phyloP scores from a whole-genome alignment of 2,797 vertebrate species.

The Chelon auratus region DNA sequence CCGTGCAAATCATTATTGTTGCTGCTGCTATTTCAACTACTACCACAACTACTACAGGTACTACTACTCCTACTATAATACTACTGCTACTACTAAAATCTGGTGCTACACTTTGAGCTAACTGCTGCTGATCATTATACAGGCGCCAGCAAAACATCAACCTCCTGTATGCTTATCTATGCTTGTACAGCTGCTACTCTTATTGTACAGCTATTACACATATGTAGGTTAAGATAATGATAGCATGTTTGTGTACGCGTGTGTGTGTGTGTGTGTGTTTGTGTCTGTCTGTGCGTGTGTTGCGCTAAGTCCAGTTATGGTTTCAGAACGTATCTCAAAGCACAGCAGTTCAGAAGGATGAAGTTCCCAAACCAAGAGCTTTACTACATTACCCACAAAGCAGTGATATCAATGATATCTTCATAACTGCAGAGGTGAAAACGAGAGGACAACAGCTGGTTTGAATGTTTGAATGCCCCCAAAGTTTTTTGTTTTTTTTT shows the following conservation, averaged over 20 bases:
- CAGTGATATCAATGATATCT: conserved; percentile 47
- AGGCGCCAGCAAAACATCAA: conserved; percentile 67
- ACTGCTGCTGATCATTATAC: conserved; percentile 71
- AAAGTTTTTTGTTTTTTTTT: neutral
- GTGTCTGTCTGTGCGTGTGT: conserved; percentile 2
- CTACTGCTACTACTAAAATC: conserved; percentile 70
- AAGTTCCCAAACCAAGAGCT: conserved; percentile 66
- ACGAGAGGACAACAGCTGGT: conserved; percentile 51
- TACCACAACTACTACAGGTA: conserved; percentile 61
- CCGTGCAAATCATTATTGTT: conserved; percentile 73
- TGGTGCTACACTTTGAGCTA: conserved; percentile 77
- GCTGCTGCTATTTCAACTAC: conserved; percentile 80
- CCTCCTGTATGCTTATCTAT: conserved; percentile 43
- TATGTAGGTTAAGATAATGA: conserved; percentile 29
- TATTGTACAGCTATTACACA: conserved; percentile 43
- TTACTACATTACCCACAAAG: conserved; percentile 69
- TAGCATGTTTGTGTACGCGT: conserved; percentile 2
- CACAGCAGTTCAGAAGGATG: conserved; percentile 71
- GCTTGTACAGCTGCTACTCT: conserved; percentile 59
- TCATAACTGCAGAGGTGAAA: conserved; percentile 54
- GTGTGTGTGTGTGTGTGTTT: conserved; percentile 1
- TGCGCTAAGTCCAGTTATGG: conserved; percentile 5
- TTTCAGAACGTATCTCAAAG: conserved; percentile 65
- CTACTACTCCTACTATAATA: conserved; percentile 49
- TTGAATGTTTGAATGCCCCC: conserved; percentile 47